Percentiles rank a stretch among this genome's conserved stretches.
These are phyloP conservation scores for Campoletis raptor DNA, from an alignment of 2,888 invertebrate species.

Conservation along the genomic window DNA sequence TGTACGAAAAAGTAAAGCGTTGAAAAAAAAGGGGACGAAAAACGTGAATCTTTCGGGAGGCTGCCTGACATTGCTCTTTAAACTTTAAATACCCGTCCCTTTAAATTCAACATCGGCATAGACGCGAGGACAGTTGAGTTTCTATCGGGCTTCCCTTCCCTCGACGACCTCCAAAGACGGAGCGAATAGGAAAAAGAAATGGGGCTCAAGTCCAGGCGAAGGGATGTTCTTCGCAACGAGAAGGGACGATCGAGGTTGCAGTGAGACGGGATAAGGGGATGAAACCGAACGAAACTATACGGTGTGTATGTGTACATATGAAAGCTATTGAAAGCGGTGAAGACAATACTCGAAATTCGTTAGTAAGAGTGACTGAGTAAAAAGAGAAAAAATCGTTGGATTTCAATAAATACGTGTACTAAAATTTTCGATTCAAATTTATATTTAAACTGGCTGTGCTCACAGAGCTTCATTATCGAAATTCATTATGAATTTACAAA, in stretches of 20 bases:
- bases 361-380: not conserved
- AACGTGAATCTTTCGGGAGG: constrained; percentile 52
- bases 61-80: constrained; percentile 68
- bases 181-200: constrained; percentile 30
- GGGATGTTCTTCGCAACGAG: constrained; percentile 63
- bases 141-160: constrained; percentile 1
- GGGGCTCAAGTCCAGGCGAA: constrained; percentile 29
- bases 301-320: not conserved
- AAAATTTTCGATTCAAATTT: not conserved
- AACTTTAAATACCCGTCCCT: constrained; percentile 74
- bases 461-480: no score
- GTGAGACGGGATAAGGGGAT: constrained; percentile 45
- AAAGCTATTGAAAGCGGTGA: constrained; percentile 1
- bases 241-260: constrained; percentile 46
- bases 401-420: not conserved
- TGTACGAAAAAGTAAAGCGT: constrained; percentile 41
- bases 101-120: constrained; percentile 70
- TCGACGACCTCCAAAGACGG: constrained; percentile 37
- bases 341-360: constrained; percentile 13
- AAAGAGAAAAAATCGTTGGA: constrained; percentile 14
- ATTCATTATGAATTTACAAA: no score
- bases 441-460: not conserved
- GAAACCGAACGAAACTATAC: constrained; percentile 23
- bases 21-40: constrained; percentile 46
- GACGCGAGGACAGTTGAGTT: constrained; percentile 65